A percentile compares a stretch with the other conserved stretches of the same genome.
Evolutionary conservation across 2,797 vertebrate species (phyloP).

Genomic region (Rhodeus uyekii): DNA sequence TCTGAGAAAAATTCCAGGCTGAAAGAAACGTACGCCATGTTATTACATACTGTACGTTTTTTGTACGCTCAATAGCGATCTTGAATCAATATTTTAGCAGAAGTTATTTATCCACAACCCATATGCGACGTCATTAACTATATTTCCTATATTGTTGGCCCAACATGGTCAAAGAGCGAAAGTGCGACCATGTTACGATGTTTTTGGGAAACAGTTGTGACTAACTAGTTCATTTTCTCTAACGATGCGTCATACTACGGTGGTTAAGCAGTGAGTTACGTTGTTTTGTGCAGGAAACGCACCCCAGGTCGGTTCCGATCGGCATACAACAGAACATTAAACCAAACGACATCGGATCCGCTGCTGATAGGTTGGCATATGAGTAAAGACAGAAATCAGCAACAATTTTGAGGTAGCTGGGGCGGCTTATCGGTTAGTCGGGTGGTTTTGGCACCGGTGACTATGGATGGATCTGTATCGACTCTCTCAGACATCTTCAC

Average conservation of each 20-base stretch:
- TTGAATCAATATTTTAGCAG: neutral
- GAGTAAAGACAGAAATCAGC: conserved; percentile 74
- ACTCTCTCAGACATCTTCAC: conserved; percentile 95
- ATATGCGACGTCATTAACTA: neutral
- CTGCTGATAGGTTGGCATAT: conserved; percentile 7
- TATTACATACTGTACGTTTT: too few relatives aligned
- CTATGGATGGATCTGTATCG: conserved; percentile 82
- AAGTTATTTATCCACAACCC: neutral
- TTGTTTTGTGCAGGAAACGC: conserved; percentile 4
- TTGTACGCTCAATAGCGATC: neutral
- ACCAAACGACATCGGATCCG: conserved; percentile 1
- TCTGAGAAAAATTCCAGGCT: neutral
- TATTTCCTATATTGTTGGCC: neutral
- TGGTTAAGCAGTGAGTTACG: neutral
- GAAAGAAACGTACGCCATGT: neutral
- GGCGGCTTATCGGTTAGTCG: conserved; percentile 87
- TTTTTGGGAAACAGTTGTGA: neutral
- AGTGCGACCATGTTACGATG: neutral
- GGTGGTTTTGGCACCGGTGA: conserved; percentile 81
- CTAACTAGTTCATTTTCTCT: neutral
- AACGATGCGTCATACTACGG: neutral
- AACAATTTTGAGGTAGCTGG: conserved; percentile 90
- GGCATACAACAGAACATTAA: neutral
- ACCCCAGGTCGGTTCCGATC: neutral
- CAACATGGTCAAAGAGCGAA: neutral